Conservation (phyloP, 64 coral and sea anemone species). For the Porites australiensis region DNA sequence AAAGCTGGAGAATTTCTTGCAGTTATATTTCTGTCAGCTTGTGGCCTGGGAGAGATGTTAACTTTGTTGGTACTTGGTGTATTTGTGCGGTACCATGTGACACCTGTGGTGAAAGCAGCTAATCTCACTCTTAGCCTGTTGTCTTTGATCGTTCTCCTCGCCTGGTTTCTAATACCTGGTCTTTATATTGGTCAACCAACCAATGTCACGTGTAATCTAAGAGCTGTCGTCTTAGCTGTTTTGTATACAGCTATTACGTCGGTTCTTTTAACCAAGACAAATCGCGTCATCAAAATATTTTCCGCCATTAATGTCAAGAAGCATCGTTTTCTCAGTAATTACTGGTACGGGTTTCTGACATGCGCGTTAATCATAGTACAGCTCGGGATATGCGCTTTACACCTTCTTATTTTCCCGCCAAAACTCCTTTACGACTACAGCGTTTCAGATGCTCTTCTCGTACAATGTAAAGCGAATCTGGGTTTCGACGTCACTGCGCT, state of each 20-base stretch:
- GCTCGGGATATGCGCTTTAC: constrained; percentile 31
- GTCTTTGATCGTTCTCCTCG: constrained; percentile 58
- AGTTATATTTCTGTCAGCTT: constrained; percentile 28
- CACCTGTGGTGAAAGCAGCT: constrained; percentile 85
- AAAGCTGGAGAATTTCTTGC: neutral
- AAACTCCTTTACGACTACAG: constrained; percentile 17
- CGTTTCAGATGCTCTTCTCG: neutral
- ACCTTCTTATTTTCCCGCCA: constrained; percentile 71
- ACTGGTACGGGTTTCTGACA: constrained; percentile 83
- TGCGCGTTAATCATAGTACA: constrained; percentile 79
- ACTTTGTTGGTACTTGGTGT: constrained; percentile 67
- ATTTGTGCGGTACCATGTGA: constrained; percentile 75
- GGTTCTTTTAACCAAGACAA: constrained; percentile 87
- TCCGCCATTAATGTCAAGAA: constrained; percentile 66
- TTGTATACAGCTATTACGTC: constrained; percentile 87
- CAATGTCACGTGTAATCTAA: constrained; percentile 48
- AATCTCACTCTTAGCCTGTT: constrained; percentile 75
- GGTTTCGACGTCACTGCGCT: constrained; percentile 62
- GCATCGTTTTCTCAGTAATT: constrained; percentile 82
- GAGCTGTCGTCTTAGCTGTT: constrained; percentile 51
- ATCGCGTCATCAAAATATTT: constrained; percentile 86
- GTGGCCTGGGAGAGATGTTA: constrained; percentile 60
- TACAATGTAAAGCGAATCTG: constrained; percentile 62
- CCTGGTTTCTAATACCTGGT: constrained; percentile 69
- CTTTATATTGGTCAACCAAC: constrained; percentile 74